Evolutionary conservation across 2,888 invertebrate species (phyloP), one percentile per base, ranked within the genome.

Genomic region (Platypus cylindrus): DNA sequence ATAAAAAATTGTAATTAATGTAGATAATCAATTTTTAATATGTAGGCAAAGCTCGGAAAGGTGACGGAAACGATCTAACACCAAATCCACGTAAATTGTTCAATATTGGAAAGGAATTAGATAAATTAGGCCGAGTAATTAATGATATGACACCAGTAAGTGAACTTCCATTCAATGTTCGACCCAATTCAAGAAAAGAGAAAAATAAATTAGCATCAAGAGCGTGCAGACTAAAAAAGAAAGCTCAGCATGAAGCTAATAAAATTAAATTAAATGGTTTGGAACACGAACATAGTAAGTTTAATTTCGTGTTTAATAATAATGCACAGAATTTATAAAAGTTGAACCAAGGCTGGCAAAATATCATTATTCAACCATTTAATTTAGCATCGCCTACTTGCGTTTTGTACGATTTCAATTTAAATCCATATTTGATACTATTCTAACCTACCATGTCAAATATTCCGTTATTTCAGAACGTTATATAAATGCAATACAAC

Each of bases 221-320:
- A 42, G 95, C 94, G 18, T 97, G 95, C 59, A 75, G 95, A 20
- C 68, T 97, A 53, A 97, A 97, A 73, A 97, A 97, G 64, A 97
- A 95, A 65, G 97, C 97, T 3, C 95, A 95, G 58, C 95, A 97
- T 60, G 97, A 97, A 64, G 95, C 97, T 2, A 95, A 95, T 59
- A 97, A 97, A 65, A 77, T 97, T 36, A 95, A 95, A 66, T 66
- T 95, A 2, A 85, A 76, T 57, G 95, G 95, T 22, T 68, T 97
- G 48, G 90, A 94, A 62, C 75, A 77, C 52, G 95, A 97, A 64
- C 95, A 95, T 62, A 84, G 93, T 90, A 67, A 77, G 82, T 73
- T 30, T 8, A 17, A n/a, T n/a, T n/a, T n/a, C n/a, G n/a, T n/a
- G n/a, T n/a, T n/a, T n/a, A n/a, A n/a, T n/a, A n/a, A n/a, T n/a